phyloP scores from a whole-genome alignment of 37 sponge, comb jelly and placozoan genomes.

The Tethya wilhelma region DNA sequence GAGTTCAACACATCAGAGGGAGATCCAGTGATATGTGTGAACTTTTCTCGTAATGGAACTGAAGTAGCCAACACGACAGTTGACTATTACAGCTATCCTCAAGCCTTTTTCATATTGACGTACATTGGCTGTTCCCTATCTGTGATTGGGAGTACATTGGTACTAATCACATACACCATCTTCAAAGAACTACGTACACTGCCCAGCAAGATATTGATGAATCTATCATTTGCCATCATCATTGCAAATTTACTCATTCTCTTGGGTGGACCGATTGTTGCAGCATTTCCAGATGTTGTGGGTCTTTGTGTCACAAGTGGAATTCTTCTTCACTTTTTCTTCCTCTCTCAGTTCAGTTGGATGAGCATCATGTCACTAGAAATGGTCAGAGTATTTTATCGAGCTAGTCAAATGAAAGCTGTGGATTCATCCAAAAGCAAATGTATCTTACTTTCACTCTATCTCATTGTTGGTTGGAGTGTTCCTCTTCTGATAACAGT shows the following conservation, averaged over 20 bases:
- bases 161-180: slow-evolving; percentile 50
- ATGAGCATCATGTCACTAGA: slow-evolving; percentile 41
- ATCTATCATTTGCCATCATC: slow-evolving; percentile 31
- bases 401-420: not conserved
- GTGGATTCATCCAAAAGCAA: not conserved
- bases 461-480: slow-evolving; percentile 51
- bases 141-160: slow-evolving; percentile 18
- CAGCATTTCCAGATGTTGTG: not conserved
- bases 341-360: slow-evolving; percentile 58
- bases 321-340: slow-evolving; percentile 48
- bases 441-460: not conserved
- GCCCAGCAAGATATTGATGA: slow-evolving; percentile 47
- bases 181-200: slow-evolving; percentile 61
- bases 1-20: too few species aligned
- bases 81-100: too few species aligned
- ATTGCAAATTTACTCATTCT: slow-evolving; percentile 38
- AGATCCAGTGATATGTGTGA: too few species aligned
- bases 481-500: slow-evolving; percentile 30
- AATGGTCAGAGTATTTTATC: slow-evolving; percentile 2
- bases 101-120: too few species aligned
- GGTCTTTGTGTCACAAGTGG: slow-evolving; percentile 20
- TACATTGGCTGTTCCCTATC: slow-evolving; percentile 64
- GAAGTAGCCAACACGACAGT: too few species aligned
- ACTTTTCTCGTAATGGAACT: too few species aligned
- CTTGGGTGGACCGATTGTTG: slow-evolving; percentile 2